Conservation (phyloP, 2,113 vertebrate species). For the Atrichornis clamosus region DNA sequence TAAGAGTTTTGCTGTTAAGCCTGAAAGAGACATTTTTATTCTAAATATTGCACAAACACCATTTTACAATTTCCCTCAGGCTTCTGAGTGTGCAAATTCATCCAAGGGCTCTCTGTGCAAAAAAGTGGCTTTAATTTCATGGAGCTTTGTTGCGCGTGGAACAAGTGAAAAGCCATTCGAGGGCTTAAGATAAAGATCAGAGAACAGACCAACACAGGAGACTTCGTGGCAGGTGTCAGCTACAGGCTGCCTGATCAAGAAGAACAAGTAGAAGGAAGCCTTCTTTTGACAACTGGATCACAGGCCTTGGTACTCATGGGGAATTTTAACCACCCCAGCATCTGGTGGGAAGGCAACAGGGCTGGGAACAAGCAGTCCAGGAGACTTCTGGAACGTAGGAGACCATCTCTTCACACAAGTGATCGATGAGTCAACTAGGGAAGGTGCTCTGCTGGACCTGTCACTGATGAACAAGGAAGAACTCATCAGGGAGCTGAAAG, state of each 20-base stretch:
- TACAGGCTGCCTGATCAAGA: not conserved
- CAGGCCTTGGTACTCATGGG: not conserved
- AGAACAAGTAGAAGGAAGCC: not conserved
- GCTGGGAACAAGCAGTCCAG: not conserved
- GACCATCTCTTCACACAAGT: not conserved
- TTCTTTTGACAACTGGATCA: not conserved
- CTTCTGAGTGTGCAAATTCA: not conserved
- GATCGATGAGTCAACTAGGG: not conserved
- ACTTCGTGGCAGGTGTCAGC: not conserved
- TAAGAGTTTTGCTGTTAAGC: not conserved
- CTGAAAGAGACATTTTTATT: not conserved
- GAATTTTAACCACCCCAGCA: not conserved
- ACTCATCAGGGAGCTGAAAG: conserved; percentile 19
- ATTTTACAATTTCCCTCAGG: not conserved
- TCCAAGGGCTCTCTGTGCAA: not conserved
- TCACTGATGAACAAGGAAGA: conserved; percentile 61
- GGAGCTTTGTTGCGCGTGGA: not conserved
- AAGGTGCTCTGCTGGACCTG: conserved; percentile 47
- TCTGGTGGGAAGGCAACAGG: not conserved
- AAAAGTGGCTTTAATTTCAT: not conserved
- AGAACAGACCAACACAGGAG: not conserved
- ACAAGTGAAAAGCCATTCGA: not conserved
- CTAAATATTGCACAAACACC: not conserved
- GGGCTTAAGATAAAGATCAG: not conserved
- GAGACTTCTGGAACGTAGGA: not conserved